Base-by-base conservation (phyloP, 2,113 vertebrate genomes). In the Polyodon spathula region DNA sequence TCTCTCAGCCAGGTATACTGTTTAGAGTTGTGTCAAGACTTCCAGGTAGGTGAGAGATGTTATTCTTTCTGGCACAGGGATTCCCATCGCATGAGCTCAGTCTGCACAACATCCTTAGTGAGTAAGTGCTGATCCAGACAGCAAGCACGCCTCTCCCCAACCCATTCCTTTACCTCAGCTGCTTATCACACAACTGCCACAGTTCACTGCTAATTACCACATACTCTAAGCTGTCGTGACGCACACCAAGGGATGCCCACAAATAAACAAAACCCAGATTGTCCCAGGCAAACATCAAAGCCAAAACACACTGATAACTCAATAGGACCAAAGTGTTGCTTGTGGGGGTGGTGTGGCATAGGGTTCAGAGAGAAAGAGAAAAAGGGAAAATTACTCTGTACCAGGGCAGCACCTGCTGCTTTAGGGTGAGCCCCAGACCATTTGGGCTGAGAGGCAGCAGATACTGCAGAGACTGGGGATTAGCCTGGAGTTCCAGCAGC, bases 351-450 rank as follows among this genome's bases (percentile, higher is more conserved):
- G 64, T 14, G 8, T 40, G 50, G 42, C 9, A 58, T 27, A 14
- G 12, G 55, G 39, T 57, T 12, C 27, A 15, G 46, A 63, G 77
- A 61, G 70, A 54, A 65, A 65, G 66, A 69, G 65, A 54, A 59
- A 63, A 76, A 75, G 74, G 74, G 76, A 70, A 75, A 83, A 81
- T 77, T 78, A 74, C 70, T 74, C 74, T 82, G 72, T 79, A 77
- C 79, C 83, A 79, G 71, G 48, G 48, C 69, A 74, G 77, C 82
- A 87, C 83, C 83, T 87, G 84, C 77, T 76, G 80, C 69, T 64
- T 74, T 68, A 65, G 60, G 55, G 58, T 41, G 62, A 66, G 71
- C 55, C 67, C 58, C 65, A 14, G 15, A 53, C 78, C 81, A 73
- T 81, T 84, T 81, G 75, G 76, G 67, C 54, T 39, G 60, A 48